phyloP scores from a whole-genome alignment of 2,888 invertebrate genomes.

The Erebia aethiops region DNA sequence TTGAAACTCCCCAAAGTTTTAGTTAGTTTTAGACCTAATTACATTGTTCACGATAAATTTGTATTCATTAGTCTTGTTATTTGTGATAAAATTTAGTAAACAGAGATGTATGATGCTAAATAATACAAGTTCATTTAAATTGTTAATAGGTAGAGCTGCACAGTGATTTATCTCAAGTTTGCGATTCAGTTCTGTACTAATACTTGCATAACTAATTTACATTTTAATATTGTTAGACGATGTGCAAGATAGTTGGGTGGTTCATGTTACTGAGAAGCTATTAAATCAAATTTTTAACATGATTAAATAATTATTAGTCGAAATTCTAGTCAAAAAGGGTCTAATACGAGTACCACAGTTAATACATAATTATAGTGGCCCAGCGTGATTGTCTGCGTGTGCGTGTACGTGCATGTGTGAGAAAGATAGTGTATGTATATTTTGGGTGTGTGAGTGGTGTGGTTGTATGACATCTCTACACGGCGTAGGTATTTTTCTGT shows the following conservation, averaged over 20 bases:
- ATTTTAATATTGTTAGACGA: constrained; percentile 6
- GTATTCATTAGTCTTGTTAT: neutral
- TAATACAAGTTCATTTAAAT: constrained; percentile 10
- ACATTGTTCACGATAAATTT: neutral
- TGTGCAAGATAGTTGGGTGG: neutral
- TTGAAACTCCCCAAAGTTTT: neutral
- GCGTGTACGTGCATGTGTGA: too few species aligned
- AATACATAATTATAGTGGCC: too few species aligned
- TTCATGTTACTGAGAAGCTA: too few species aligned
- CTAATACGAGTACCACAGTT: too few species aligned
- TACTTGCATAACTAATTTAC: neutral
- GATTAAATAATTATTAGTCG: too few species aligned
- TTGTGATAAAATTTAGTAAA: neutral
- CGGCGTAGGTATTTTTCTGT: too few species aligned
- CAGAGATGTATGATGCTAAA: neutral
- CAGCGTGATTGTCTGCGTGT: too few species aligned
- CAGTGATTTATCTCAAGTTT: constrained; percentile 2
- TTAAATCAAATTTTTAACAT: too few species aligned
- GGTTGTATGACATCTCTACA: too few species aligned
- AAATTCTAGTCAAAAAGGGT: too few species aligned
- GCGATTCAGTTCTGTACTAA: neutral
- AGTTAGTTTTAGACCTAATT: neutral
- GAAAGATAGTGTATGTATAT: too few species aligned
- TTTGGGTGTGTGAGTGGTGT: too few species aligned
- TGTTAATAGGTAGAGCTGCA: neutral